Evolutionary conservation across 2,888 invertebrate genomes (phyloP), one percentile per base, ranked within the genome.

Genomic region (Zele albiditarsus): DNA sequence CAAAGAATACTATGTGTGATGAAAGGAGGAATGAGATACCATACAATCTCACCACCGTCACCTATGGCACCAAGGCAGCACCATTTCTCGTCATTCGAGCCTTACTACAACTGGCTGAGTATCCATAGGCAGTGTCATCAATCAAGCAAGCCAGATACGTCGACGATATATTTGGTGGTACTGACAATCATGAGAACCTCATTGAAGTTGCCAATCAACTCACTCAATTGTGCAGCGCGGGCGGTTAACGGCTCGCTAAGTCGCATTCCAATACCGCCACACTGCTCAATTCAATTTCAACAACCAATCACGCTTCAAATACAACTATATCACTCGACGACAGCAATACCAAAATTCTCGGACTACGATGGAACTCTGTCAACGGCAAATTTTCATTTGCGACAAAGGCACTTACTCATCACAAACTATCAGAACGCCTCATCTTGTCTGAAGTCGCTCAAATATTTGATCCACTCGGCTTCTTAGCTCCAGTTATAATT

Each of bases 401-500:
- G 16, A 23, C 42, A 12, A 16, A 49, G 20, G n/a, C 33, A 28
- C 73, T 74, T 0, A 78, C 77, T 25, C 67, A 77, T 0, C 25
- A 68, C 3, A 28, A 76, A 23, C 60, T 75, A 5, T 78, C 78
- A n/a, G 49, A 31, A 25, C 74, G 12, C 42, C 76, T n/a, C n/a
- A n/a, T n/a, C n/a, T n/a, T n/a, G n/a, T n/a, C n/a, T n/a, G n/a
- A n/a, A n/a, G n/a, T n/a, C n/a, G 75, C 78, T 3, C 58, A 75
- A 46, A 27, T 78, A 6, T 80, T 78, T 67, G 76, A 80, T 68
- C 76, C 78, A 12, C 62, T 78, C n/a, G 80, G 76, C 25, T 75
- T 76, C 60, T 25, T 76, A 27, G 12, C 75, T 12, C 75, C 77
- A 2, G 67, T 77, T 12, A 62, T 74, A 6, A 73, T 77, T 33